A percentile compares a stretch with the other conserved stretches of the same genome.
phyloP scores from a whole-genome alignment of 1,140 invertebrate species.

The Zelostemma sp. region DNA sequence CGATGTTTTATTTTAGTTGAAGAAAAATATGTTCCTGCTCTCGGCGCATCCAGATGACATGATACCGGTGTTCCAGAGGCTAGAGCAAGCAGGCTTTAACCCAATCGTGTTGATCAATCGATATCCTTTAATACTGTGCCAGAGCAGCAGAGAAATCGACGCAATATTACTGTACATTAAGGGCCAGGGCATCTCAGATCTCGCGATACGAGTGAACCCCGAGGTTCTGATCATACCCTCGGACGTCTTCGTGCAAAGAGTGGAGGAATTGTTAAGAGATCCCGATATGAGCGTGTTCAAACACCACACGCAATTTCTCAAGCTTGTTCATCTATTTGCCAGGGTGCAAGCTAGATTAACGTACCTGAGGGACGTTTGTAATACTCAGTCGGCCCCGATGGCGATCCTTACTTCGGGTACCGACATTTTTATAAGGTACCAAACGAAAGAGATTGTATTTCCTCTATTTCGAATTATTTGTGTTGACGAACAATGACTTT shows the following conservation, averaged over 20 bases:
- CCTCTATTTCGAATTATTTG: too few species aligned
- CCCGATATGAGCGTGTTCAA: constrained; percentile 69
- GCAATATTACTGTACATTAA: constrained; percentile 68
- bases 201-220: constrained; percentile 62
- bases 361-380: constrained; percentile 64
- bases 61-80: constrained; percentile 61
- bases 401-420: constrained; percentile 61
- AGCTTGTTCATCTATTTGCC: constrained; percentile 68
- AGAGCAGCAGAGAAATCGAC: constrained; percentile 59
- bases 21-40: constrained; percentile 22
- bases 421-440: too few species aligned
- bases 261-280: constrained; percentile 63
- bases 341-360: constrained; percentile 64
- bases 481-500: too few species aligned
- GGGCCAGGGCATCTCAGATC: constrained; percentile 63
- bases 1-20: constrained; percentile 21
- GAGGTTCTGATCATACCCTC: constrained; percentile 66
- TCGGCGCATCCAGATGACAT: constrained; percentile 68
- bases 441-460: too few species aligned
- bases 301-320: constrained; percentile 70
- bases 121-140: constrained; percentile 68
- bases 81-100: constrained; percentile 58
- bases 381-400: constrained; percentile 67
- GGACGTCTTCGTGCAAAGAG: constrained; percentile 64
- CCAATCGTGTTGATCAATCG: too few species aligned